Evolutionary conservation across 2,113 vertebrate genomes (phyloP), one percentile per base, ranked within the genome.

Genomic region (Galemys pyrenaicus): DNA sequence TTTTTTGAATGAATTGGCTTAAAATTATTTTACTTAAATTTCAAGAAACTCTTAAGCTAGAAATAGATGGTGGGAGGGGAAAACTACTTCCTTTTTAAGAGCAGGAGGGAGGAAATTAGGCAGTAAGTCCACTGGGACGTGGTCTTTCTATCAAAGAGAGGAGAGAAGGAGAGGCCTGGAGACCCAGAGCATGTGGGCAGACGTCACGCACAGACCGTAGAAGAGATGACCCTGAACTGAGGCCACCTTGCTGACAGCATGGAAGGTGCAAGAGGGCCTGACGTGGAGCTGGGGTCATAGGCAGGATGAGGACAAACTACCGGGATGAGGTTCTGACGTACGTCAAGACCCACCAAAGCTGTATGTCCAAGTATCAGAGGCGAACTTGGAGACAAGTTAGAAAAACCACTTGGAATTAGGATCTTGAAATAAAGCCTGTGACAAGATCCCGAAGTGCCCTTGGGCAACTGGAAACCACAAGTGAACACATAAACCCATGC

Each of bases 291-390:
- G 30, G 41, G 54, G 41, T 41, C 65, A 73, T 20, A 0, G 19
- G 71, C 26, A 51, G 49, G 28, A 10, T 8, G 73, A 8, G 30
- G 37, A 51, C 11, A 20, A 10, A 11, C 32, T n/a, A 15, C 73
- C 20, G 11, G 41, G 10, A 39, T 54, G 51, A 20, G 13, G 44
- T 35, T 12, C 24, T 49, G 44, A 41, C 13, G 16, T 49, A 41
- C 13, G 16, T 49, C 30, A 19, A 30, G 16, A 37, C 0, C 1
- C 2, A 15, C 70, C 4, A 1, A 41, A 41, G n/a, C 17, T 11
- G 51, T 35, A 8, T 13, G 11, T 12, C 70, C 28, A 5, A 9
- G 35, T 9, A 19, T 17, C 35, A 2, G 8, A 64, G 41, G 17
- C 22, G 10, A 28, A 10, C 5, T 37, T 19, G 6, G 41, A 51